These are phyloP conservation scores for Hyposmocoma kahamanoa DNA, from an alignment of 1,140 invertebrate genomes.

Conservation along the genomic window DNA sequence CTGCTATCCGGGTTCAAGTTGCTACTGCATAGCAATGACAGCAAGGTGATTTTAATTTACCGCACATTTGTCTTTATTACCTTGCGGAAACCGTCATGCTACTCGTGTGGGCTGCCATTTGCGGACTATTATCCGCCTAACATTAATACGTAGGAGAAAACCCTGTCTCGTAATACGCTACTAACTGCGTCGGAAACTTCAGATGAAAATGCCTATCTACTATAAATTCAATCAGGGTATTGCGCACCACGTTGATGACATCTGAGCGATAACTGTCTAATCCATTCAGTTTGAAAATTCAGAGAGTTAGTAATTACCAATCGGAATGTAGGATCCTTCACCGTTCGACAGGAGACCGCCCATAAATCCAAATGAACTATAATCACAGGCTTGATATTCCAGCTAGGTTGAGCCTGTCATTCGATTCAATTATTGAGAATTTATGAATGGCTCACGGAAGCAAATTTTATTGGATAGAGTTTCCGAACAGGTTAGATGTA, in stretches of 20 bases:
- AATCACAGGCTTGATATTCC: too few species aligned
- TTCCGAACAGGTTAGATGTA: slow-evolving; percentile 37
- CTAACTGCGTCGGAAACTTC: not conserved
- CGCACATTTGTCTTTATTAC: too few species aligned
- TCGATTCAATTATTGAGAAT: slow-evolving; percentile 60
- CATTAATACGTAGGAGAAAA: too few species aligned
- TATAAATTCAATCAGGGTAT: slow-evolving; percentile 46
- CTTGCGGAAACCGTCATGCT: too few species aligned
- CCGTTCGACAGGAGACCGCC: slow-evolving; percentile 3
- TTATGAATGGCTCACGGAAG: slow-evolving; percentile 52
- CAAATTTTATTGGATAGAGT: slow-evolving; percentile 54
- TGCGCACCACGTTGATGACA: slow-evolving; percentile 25
- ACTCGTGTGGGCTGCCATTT: too few species aligned
- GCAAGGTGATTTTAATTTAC: slow-evolving; percentile 97
- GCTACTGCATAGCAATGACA: slow-evolving; percentile 96
- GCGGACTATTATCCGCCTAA: too few species aligned
- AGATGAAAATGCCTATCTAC: slow-evolving; percentile 26
- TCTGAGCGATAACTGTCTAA: slow-evolving; percentile 28
- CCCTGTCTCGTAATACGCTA: too few species aligned
- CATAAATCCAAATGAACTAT: slow-evolving; percentile 34
- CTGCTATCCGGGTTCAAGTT: slow-evolving; percentile 94
- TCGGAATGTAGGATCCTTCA: slow-evolving; percentile 24
- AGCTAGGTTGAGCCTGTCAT: slow-evolving; percentile 38
- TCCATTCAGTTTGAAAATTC: slow-evolving; percentile 43
- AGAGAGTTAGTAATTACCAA: slow-evolving; percentile 35